These are phyloP conservation scores for Sycophila sp. DNA, from an alignment of 1,140 invertebrate species.

Conservation along the genomic window DNA sequence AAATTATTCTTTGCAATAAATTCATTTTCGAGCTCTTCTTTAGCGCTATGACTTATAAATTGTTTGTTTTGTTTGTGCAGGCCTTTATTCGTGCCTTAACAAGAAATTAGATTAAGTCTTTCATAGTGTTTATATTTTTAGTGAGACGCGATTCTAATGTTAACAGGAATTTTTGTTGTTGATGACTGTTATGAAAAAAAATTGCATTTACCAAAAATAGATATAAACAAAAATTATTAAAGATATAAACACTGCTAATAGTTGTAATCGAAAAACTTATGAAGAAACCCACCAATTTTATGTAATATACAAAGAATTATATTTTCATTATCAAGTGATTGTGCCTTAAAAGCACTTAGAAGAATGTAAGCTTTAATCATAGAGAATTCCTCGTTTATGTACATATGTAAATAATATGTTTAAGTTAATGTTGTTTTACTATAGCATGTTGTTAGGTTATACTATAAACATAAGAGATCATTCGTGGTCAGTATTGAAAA, in stretches of 20 bases:
- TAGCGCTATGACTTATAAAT: no score
- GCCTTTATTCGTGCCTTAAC: conserved; percentile 20
- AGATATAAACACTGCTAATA: conserved; percentile 24
- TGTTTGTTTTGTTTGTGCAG: conserved; percentile 3
- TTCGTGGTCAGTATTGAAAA: conserved; percentile 41
- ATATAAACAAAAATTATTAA: conserved; percentile 17
- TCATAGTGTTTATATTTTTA: conserved; percentile 33
- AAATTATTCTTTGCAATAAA: conserved; percentile 14
- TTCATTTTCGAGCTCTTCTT: background rate
- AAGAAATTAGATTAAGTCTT: conserved; percentile 16
- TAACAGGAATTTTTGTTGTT: conserved; percentile 10
- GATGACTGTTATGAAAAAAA: background rate
- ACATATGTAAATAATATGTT: conserved; percentile 50
- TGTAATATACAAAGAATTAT: conserved; percentile 10
- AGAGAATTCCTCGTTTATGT: conserved; percentile 35
- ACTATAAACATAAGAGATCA: conserved; percentile 27
- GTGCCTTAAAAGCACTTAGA: conserved; percentile 18
- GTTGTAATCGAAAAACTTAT: background rate
- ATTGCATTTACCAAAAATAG: conserved; percentile 36
- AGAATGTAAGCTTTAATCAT: conserved; percentile 51
- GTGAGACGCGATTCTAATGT: conserved; percentile 7
- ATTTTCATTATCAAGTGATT: conserved; percentile 7
- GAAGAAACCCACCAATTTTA: background rate
- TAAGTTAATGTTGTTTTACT: conserved; percentile 45
- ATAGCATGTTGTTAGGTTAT: conserved; percentile 34